Conservation (phyloP, 2,888 invertebrate species). For the Torymus aiolomorphi region DNA sequence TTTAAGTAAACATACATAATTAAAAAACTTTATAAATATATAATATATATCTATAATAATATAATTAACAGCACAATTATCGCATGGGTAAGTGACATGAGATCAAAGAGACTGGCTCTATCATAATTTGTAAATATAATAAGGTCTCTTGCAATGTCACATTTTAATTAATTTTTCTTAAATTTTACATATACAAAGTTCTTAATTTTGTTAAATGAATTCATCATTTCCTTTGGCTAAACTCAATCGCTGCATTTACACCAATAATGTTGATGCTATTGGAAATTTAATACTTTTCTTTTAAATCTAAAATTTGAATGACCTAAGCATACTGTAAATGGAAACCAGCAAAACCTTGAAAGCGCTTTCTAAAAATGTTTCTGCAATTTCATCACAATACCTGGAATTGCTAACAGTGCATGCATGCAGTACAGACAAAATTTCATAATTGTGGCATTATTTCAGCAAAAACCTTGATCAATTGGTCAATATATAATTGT, state of each 20-base stretch:
- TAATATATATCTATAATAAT: constrained; percentile 53
- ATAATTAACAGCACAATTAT: constrained; percentile 53
- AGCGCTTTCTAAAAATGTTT: constrained; percentile 30
- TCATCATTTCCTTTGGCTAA: constrained; percentile 47
- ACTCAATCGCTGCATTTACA: constrained; percentile 45
- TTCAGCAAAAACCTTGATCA: constrained; percentile 33
- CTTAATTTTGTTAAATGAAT: constrained; percentile 43
- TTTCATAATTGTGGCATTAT: constrained; percentile 5
- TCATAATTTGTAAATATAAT: constrained; percentile 54
- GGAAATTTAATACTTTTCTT: constrained; percentile 16
- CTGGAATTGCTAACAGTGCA: constrained; percentile 48
- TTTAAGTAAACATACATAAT: constrained; percentile 49
- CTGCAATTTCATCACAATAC: constrained; percentile 39
- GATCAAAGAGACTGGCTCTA: constrained; percentile 44
- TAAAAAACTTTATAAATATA: constrained; percentile 54
- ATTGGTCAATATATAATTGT: constrained; percentile 49
- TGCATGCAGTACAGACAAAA: constrained; percentile 51
- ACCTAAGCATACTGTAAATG: constrained; percentile 25
- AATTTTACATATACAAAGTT: constrained; percentile 42
- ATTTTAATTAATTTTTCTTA: constrained; percentile 44
- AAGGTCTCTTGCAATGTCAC: constrained; percentile 50
- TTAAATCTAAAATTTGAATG: constrained; percentile 34
- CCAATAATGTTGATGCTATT: constrained; percentile 9
- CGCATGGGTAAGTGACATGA: constrained; percentile 46
- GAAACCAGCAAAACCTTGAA: constrained; percentile 32